Percentiles rank a stretch among this genome's conserved stretches.
These are phyloP conservation scores for Camponotus fellah DNA, from an alignment of 2,888 invertebrate genomes.

Conservation along the genomic window DNA sequence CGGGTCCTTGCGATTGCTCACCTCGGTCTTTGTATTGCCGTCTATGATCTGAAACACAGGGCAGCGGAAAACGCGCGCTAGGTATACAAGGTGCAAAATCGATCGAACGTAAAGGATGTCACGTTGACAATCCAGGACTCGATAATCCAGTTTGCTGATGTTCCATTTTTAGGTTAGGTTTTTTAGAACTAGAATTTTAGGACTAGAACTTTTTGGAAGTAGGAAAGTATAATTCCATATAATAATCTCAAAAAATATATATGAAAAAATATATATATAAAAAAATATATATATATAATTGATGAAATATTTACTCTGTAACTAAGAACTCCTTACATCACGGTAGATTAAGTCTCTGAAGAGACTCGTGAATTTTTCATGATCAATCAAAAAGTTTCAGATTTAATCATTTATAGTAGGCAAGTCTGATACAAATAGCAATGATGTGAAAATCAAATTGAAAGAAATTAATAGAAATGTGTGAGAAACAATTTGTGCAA, in stretches of 20 bases:
- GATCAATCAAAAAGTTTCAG: neutral
- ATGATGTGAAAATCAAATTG: neutral
- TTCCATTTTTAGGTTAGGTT: constrained; percentile 1
- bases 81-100: constrained; percentile 29
- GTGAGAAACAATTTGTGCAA: neutral
- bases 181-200: neutral
- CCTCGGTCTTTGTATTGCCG: constrained; percentile 95
- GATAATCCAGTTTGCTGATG: neutral
- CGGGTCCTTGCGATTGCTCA: constrained; percentile 95
- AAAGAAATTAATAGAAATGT: neutral
- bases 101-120: constrained; percentile 1
- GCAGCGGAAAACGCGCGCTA: constrained; percentile 4
- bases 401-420: neutral
- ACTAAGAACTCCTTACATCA: neutral
- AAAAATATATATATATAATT: neutral
- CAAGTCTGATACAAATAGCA: neutral
- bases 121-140: constrained; percentile 17
- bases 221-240: neutral
- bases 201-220: neutral
- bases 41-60: constrained; percentile 92
- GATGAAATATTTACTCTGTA: neutral
- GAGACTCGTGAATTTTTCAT: too few species aligned
- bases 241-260: neutral
- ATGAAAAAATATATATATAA: neutral
- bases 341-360: neutral